These are phyloP conservation scores for Pygocentrus nattereri DNA, from an alignment of 2,797 vertebrate species.

Conservation along the genomic window DNA sequence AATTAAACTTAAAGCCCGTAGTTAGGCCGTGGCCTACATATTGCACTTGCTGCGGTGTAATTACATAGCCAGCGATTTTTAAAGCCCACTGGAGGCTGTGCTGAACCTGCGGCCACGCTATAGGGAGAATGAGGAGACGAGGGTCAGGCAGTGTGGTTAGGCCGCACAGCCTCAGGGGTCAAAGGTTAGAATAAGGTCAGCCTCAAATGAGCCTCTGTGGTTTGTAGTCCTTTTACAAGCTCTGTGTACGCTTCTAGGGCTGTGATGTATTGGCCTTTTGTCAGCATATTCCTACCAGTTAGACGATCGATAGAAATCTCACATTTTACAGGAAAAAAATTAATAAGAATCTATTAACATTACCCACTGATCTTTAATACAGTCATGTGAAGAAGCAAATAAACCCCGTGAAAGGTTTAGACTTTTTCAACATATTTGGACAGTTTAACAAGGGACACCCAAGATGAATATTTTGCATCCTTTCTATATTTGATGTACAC, in stretches of 20 bases:
- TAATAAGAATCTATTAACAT: constrained; percentile 7
- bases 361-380: background rate
- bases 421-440: no score
- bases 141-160: constrained; percentile 52
- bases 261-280: constrained; percentile 39
- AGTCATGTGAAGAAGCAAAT: background rate
- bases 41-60: constrained; percentile 55
- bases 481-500: no score
- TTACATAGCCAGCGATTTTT: constrained; percentile 60
- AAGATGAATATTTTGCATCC: no score
- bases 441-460: no score
- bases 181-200: constrained; percentile 58
- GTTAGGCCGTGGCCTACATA: constrained; percentile 60
- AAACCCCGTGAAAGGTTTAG: no score
- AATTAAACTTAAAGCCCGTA: constrained; percentile 64
- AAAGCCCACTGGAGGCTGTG: constrained; percentile 44
- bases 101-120: constrained; percentile 38
- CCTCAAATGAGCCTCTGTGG: constrained; percentile 59
- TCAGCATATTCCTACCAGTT: constrained; percentile 30
- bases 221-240: constrained; percentile 46
- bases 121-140: constrained; percentile 20
- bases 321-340: constrained; percentile 21
- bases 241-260: constrained; percentile 26
- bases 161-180: constrained; percentile 50
- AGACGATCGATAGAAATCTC: constrained; percentile 46